Base-by-base conservation (phyloP, 2,888 invertebrate genomes). In the Aphelenchoides bicaudatus region DNA sequence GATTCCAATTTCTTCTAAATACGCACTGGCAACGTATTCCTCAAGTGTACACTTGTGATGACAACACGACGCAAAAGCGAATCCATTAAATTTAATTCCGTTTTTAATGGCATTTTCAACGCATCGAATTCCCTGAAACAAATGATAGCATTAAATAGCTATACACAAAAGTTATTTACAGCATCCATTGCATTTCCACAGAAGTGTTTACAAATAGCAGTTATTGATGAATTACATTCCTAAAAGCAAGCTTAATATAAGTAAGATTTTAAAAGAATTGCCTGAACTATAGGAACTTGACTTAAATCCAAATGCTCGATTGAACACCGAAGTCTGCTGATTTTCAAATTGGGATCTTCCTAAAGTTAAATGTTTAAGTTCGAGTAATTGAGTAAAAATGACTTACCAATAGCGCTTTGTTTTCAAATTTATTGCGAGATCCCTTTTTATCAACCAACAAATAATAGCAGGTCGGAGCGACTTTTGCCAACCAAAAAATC, bases 171-270 rank as follows among this genome's bases (percentile, higher is more conserved):
- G 16, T 60, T 51, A 39, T 68, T 67, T 19, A 68, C 72, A 1
- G 66, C 68, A 56, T 74, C 74, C 5, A 73, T 74, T 5, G 73
- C 74, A 56, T 65, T 71, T 8, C 74, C 74, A 53, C 74, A 74
- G 34, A 74, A 70, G 38, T 74, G 74, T 50, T 74, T 74, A 58
- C 73, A 74, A 5, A 72, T 59, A 3, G 68, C 70, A 16, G 66
- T 39, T 31, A 68, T 55, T 8, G 57, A 46, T 3, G 21, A 23
- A 19, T 10, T 43, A 8, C 16, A 43, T 25, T 43, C 25, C 43
- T 43, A 43, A 43, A n/a, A n/a, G n/a, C n/a, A n/a, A n/a, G n/a
- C n/a, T n/a, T n/a, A n/a, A n/a, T n/a, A n/a, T n/a, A n/a, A n/a
- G n/a, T n/a, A n/a, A 27, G 49, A 48, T 21, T 1, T 23, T 13